Conservation (phyloP, 2,888 invertebrate species). For the Chalcosyrphus nemorum region DNA sequence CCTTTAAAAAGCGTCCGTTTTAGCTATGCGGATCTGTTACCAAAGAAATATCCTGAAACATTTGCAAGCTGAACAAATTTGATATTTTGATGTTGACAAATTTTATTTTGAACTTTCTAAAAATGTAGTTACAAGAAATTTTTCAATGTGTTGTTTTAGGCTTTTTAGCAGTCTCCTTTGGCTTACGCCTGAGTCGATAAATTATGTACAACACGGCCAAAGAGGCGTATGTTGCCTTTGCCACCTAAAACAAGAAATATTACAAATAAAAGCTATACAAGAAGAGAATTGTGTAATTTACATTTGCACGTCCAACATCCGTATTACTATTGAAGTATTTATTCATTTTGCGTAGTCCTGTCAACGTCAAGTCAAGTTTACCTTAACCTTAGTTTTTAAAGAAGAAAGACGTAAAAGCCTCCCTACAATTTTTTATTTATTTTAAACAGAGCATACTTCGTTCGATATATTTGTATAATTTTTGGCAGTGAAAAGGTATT, state of each 20-base stretch:
- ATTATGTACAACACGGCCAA: background rate
- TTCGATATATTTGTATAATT: background rate
- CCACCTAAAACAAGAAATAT: background rate
- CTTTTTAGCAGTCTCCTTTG: no score
- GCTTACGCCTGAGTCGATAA: background rate
- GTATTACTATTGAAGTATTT: slow-evolving; percentile 15
- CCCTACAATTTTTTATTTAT: background rate
- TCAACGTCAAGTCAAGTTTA: no score
- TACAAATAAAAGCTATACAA: background rate
- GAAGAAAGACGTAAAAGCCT: background rate
- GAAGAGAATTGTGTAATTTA: background rate
- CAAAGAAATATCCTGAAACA: no score
- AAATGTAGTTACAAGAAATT: no score
- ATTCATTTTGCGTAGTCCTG: slow-evolving; percentile 1
- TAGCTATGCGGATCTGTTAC: no score
- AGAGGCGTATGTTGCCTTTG: slow-evolving; percentile 20
- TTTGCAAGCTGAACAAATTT: no score
- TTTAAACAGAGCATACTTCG: background rate
- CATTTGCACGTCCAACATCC: slow-evolving; percentile 17
- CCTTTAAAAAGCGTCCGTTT: no score
- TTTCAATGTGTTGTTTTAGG: no score
- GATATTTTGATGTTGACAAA: no score
- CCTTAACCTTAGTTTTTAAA: no score
- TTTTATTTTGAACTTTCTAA: no score
- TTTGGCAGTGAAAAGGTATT: no score